Evolutionary conservation across 2,797 vertebrate genomes (phyloP).

Genomic region (Alexandromys oeconomus): DNA sequence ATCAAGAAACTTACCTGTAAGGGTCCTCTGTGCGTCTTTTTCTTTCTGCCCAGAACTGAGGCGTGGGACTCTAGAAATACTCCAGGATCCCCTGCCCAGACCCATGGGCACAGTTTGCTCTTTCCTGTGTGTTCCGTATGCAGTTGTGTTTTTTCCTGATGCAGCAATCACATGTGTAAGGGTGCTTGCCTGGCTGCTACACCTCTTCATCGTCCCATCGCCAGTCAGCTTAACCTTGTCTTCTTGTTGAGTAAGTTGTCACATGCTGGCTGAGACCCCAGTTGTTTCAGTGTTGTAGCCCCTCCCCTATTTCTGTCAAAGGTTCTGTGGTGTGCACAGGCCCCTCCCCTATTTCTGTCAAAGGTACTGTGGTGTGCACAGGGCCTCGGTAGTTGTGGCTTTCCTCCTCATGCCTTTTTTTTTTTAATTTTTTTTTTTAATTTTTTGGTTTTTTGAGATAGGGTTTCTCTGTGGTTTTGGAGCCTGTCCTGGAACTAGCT

Average conservation of each 20-base stretch:
- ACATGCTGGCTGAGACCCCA: neutral
- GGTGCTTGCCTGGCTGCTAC: neutral
- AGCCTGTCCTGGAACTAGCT: no score
- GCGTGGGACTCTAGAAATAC: neutral
- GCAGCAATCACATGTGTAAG: neutral
- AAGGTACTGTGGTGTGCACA: neutral
- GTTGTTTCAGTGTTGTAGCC: neutral
- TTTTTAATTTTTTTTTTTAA: no score
- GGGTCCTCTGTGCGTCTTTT: neutral
- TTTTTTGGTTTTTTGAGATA: no score
- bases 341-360: neutral
- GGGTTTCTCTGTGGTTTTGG: no score
- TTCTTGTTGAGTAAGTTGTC: neutral
- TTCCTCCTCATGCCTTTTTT: conserved; percentile 7
- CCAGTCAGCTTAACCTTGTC: neutral
- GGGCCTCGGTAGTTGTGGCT: neutral
- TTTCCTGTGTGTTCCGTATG: neutral
- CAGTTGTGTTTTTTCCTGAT: neutral
- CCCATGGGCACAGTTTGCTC: neutral
- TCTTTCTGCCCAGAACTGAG: neutral
- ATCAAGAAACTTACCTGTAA: neutral
- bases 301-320: neutral
- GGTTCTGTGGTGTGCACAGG: neutral
- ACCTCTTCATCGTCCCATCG: neutral
- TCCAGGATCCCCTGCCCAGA: neutral